Percentiles rank a stretch among this genome's conserved stretches.
Conservation (phyloP, 1,140 invertebrate species). For the Drosophila kohkoa region DNA sequence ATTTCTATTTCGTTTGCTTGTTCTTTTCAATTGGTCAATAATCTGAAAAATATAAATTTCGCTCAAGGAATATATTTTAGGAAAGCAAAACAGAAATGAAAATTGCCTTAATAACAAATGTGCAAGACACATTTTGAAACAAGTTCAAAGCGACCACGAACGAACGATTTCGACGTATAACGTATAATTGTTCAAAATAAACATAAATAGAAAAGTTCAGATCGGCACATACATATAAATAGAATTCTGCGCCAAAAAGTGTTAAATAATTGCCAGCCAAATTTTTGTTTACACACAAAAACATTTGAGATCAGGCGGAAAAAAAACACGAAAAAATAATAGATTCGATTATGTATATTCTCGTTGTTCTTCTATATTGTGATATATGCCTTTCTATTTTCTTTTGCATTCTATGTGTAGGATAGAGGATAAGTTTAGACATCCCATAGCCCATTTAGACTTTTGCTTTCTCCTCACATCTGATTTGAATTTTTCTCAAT, state of each 20-base stretch:
- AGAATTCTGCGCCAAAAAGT: constrained; percentile 58
- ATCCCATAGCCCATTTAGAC: constrained; percentile 17
- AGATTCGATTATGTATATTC: constrained; percentile 58
- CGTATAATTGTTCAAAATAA: constrained; percentile 39
- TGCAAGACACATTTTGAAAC: constrained; percentile 26
- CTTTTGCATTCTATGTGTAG: neutral
- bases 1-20: neutral
- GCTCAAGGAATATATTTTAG: constrained; percentile 1
- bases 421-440: constrained; percentile 5
- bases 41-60: constrained; percentile 18
- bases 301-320: constrained; percentile 11
- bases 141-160: constrained; percentile 35
- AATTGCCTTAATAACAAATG: constrained; percentile 38
- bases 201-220: constrained; percentile 28
- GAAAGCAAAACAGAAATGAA: constrained; percentile 15
- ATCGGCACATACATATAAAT: constrained; percentile 25
- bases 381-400: constrained; percentile 4
- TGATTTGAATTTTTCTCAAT: constrained; percentile 54
- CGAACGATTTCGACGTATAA: constrained; percentile 8
- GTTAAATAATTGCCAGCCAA: constrained; percentile 73
- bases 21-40: constrained; percentile 16
- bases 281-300: constrained; percentile 60
- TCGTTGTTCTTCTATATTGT: constrained; percentile 9
- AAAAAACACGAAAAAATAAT: constrained; percentile 28
- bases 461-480: constrained; percentile 50